Percentiles rank a stretch among this genome's conserved stretches.
Evolutionary conservation across 37 sponge, comb jelly and placozoan species (phyloP).

Genomic region (Geodia barretti): DNA sequence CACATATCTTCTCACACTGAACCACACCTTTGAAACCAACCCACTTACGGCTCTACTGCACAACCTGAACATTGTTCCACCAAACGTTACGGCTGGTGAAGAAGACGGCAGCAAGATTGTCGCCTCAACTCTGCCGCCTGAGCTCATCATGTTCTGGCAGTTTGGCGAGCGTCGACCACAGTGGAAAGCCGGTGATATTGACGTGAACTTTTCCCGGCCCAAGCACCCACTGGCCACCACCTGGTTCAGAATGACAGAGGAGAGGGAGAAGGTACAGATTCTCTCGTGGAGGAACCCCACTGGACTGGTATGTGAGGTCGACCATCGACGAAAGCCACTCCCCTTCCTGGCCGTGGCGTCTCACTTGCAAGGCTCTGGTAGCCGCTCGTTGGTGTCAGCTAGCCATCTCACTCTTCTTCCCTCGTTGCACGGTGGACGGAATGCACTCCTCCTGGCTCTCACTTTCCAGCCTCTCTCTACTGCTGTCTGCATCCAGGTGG

Average conservation of each 20-base stretch:
- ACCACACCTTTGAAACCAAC: conserved; percentile 20
- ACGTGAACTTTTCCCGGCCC: conserved; percentile 26
- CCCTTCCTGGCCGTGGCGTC: conserved; percentile 40
- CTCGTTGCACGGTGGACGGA: neutral
- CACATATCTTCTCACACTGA: conserved; percentile 10
- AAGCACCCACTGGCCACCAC: conserved; percentile 33
- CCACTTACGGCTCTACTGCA: conserved; percentile 1
- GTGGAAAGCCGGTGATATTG: conserved; percentile 28
- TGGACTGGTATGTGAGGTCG: conserved; percentile 26
- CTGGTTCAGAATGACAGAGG: conserved; percentile 26
- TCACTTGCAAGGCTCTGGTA: conserved; percentile 29
- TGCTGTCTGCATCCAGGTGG: conserved; percentile 6
- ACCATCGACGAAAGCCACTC: neutral
- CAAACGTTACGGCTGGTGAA: neutral
- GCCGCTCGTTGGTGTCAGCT: neutral
- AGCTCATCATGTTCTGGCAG: conserved; percentile 56
- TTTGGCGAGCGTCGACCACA: conserved; percentile 42
- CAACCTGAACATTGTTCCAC: neutral
- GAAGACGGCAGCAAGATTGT: neutral
- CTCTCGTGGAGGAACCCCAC: conserved; percentile 39
- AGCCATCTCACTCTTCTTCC: conserved; percentile 58
- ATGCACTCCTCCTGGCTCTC: conserved; percentile 34
- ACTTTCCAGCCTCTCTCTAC: conserved; percentile 47
- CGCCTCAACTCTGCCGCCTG: conserved; percentile 5
- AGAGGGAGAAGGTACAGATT: conserved; percentile 17